Conservation (phyloP, 2,113 vertebrate genomes). For the Manacus vitellinus region DNA sequence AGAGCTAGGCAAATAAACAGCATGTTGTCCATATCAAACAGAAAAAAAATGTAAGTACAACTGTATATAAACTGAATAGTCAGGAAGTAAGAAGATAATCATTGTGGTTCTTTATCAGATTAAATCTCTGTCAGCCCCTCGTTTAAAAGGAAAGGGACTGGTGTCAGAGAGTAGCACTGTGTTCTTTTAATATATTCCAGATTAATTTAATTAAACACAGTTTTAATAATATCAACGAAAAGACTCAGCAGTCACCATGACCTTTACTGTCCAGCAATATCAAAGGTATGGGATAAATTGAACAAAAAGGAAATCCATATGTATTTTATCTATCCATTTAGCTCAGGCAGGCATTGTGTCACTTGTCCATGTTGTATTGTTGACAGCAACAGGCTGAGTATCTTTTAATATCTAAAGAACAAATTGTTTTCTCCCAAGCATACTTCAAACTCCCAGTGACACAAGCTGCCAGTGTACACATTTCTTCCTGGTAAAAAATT, state of each 20-base stretch:
- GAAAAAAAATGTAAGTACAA: not conserved
- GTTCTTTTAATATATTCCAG: not conserved
- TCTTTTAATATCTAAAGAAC: constrained; percentile 34
- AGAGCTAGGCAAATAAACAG: not conserved
- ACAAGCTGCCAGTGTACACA: not conserved
- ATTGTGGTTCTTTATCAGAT: not conserved
- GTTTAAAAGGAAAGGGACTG: not conserved
- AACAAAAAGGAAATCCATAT: not conserved
- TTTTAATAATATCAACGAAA: not conserved
- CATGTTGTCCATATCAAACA: not conserved
- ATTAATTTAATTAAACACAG: not conserved
- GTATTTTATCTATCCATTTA: not conserved
- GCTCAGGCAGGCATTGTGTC: not conserved
- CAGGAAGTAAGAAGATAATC: not conserved
- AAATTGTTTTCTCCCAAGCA: not conserved
- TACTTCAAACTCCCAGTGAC: not conserved
- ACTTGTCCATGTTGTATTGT: not conserved
- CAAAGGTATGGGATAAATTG: not conserved
- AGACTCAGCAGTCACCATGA: not conserved
- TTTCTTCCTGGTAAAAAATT: not conserved
- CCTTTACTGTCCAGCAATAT: not conserved
- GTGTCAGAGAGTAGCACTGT: not conserved
- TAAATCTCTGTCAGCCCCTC: not conserved
- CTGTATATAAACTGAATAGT: not conserved
- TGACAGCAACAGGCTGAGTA: constrained; percentile 7